phyloP scores from a whole-genome alignment of 2,888 invertebrate genomes.

The Lasioglossum villosulum region DNA sequence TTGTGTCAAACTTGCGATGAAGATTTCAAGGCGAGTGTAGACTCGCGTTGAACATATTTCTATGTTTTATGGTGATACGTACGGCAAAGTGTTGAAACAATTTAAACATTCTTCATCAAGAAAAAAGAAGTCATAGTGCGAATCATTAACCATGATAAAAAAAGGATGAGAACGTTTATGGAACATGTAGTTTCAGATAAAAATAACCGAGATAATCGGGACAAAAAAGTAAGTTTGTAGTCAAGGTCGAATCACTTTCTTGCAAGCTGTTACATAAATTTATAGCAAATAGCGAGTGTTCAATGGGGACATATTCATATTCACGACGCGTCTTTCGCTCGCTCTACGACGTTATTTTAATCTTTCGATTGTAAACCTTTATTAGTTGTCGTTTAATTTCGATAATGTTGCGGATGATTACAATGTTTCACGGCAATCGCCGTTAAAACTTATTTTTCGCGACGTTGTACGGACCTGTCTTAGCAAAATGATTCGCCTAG shows the following conservation, averaged over 20 bases:
- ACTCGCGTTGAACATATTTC: not conserved
- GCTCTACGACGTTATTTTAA: constrained; percentile 21
- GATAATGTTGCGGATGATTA: constrained; percentile 38
- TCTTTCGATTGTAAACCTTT: constrained; percentile 11
- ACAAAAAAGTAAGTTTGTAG: constrained; percentile 26
- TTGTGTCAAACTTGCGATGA: not conserved
- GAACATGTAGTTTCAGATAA: not conserved
- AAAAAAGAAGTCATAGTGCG: not conserved
- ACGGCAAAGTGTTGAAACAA: not conserved
- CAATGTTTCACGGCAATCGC: constrained; percentile 8
- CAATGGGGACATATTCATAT: not conserved
- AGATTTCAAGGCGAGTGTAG: not conserved
- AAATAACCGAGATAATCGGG: constrained; percentile 12
- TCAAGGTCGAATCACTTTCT: constrained; percentile 26
- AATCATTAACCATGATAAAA: constrained; percentile 19
- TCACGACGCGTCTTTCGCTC: not conserved
- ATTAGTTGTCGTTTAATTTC: constrained; percentile 31
- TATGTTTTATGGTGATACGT: not conserved
- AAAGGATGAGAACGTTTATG: constrained; percentile 27
- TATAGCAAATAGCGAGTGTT: not conserved
- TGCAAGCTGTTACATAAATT: not conserved
- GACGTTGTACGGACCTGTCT: not conserved
- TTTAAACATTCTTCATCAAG: not conserved
- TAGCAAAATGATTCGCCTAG: not conserved
- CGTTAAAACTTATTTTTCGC: not conserved